A percentile compares a stretch with the other conserved stretches of the same genome.
These are phyloP conservation scores for Benthosema pterotum DNA, from an alignment of 2,797 vertebrate genomes.

Conservation along the genomic window DNA sequence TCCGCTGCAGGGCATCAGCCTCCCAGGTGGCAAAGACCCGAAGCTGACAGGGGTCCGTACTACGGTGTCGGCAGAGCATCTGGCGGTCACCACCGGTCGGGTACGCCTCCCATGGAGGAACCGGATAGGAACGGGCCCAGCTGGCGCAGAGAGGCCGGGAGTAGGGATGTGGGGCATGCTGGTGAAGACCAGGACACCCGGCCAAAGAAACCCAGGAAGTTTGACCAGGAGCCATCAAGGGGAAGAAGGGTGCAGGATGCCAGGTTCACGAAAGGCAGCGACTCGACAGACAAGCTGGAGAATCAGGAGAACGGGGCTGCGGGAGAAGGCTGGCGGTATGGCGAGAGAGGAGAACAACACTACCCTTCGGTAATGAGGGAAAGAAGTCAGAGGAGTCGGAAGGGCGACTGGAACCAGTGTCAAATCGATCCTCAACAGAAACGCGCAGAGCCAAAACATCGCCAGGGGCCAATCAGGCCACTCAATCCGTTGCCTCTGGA, in stretches of 20 bases:
- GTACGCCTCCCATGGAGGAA: slow-evolving; percentile 42
- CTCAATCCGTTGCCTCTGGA: slow-evolving; percentile 54
- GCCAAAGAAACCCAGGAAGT: slow-evolving; percentile 80
- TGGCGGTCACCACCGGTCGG: slow-evolving; percentile 12
- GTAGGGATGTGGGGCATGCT: slow-evolving; percentile 60
- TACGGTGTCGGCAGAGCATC: slow-evolving; percentile 56
- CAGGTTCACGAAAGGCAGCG: slow-evolving; percentile 67
- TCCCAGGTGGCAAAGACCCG: slow-evolving; percentile 82
- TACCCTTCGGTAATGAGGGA: slow-evolving; percentile 30
- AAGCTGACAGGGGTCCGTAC: slow-evolving; percentile 66
- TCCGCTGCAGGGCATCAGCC: slow-evolving; percentile 61
- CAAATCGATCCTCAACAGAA: slow-evolving; percentile 44
- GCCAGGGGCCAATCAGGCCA: slow-evolving; percentile 80
- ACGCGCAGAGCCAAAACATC: slow-evolving; percentile 46
- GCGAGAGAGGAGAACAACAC: slow-evolving; percentile 41
- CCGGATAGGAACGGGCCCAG: slow-evolving; percentile 43
- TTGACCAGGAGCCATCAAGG: slow-evolving; percentile 67
- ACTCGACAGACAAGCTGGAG: slow-evolving; percentile 72
- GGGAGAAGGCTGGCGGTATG: slow-evolving; percentile 41
- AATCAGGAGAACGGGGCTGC: slow-evolving; percentile 73
- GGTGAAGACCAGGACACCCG: slow-evolving; percentile 81
- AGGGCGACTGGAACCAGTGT: slow-evolving; percentile 39
- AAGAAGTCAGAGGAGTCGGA: slow-evolving; percentile 47
- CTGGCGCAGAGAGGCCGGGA: slow-evolving; percentile 75
- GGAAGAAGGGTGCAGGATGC: slow-evolving; percentile 78